phyloP scores from a whole-genome alignment of 2,113 vertebrate species.

The Spea multiplicata region DNA sequence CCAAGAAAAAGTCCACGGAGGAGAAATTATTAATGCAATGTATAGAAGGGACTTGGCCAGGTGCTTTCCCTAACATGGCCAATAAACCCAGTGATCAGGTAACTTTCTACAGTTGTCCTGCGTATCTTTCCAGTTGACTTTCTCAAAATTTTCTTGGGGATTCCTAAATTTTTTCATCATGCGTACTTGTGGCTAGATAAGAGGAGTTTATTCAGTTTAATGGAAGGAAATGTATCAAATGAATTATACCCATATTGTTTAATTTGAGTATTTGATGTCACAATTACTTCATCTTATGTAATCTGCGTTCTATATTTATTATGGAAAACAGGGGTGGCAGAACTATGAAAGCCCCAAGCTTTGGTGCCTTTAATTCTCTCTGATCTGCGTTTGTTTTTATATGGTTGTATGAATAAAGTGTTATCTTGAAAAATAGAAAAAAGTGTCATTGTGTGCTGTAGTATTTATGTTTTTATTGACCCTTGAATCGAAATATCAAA shows the following conservation, averaged over 20 bases:
- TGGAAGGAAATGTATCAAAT: not conserved
- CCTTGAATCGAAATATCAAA: too few relatives aligned
- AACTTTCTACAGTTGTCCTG: not conserved
- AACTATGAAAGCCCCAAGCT: conserved; percentile 31
- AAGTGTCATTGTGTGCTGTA: conserved; percentile 17
- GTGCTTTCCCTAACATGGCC: not conserved
- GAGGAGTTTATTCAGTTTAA: not conserved
- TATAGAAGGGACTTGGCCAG: not conserved
- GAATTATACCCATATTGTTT: too few relatives aligned
- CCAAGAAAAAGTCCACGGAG: not conserved
- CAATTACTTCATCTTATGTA: not conserved
- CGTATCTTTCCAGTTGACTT: not conserved
- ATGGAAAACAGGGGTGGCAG: conserved; percentile 28
- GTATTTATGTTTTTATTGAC: too few relatives aligned
- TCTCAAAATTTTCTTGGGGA: not conserved
- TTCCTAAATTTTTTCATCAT: not conserved
- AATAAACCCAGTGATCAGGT: not conserved
- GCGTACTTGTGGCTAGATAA: not conserved
- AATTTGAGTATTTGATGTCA: conserved; percentile 10
- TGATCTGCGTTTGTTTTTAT: conserved; percentile 42
- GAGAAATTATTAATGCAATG: not conserved
- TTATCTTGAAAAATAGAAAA: conserved; percentile 29
- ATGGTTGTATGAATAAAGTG: conserved; percentile 45
- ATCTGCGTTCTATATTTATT: conserved; percentile 35
- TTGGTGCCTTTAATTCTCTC: conserved; percentile 49